phyloP scores from a whole-genome alignment of 1,140 invertebrate genomes.

The Nomia melanderi region DNA sequence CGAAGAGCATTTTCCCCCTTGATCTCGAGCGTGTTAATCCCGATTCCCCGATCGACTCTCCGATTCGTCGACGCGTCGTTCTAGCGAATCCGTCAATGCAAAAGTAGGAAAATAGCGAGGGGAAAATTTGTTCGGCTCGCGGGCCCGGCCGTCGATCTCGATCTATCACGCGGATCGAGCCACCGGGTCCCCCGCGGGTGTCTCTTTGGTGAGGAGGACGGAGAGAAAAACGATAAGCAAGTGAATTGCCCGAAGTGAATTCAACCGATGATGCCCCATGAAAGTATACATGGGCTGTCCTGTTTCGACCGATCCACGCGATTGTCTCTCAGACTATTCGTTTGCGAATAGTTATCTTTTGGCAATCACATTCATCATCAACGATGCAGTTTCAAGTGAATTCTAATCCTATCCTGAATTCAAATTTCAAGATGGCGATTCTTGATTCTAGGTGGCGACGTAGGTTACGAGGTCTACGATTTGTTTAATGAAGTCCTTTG shows the following conservation, averaged over 20 bases:
- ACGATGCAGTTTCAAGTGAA: too few species aligned
- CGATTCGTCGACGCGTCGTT: conserved; percentile 59
- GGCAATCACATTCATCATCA: too few species aligned
- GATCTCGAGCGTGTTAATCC: conserved; percentile 51
- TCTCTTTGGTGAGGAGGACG: conserved; percentile 66
- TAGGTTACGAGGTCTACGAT: too few species aligned
- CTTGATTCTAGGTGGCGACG: too few species aligned
- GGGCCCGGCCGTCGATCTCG: conserved; percentile 15
- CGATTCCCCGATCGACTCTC: conserved; percentile 40
- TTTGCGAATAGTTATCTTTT: too few species aligned
- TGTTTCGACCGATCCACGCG: too few species aligned
- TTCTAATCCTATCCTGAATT: too few species aligned
- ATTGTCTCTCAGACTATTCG: too few species aligned
- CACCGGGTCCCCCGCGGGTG: conserved; percentile 34
- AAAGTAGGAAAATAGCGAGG: conserved; percentile 73
- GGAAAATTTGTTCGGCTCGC: conserved; percentile 43
- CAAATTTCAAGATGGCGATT: too few species aligned
- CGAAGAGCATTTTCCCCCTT: conserved; percentile 50
- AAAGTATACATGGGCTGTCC: too few species aligned
- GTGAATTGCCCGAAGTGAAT: conserved; percentile 50
- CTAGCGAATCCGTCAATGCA: conserved; percentile 59
- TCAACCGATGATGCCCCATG: conserved; percentile 28
- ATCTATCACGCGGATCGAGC: conserved; percentile 11
- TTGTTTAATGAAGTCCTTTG: too few species aligned
- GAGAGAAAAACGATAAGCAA: conserved; percentile 69